Base-by-base conservation (phyloP, 2,888 invertebrate species). In the Argyresthia goedartella region DNA sequence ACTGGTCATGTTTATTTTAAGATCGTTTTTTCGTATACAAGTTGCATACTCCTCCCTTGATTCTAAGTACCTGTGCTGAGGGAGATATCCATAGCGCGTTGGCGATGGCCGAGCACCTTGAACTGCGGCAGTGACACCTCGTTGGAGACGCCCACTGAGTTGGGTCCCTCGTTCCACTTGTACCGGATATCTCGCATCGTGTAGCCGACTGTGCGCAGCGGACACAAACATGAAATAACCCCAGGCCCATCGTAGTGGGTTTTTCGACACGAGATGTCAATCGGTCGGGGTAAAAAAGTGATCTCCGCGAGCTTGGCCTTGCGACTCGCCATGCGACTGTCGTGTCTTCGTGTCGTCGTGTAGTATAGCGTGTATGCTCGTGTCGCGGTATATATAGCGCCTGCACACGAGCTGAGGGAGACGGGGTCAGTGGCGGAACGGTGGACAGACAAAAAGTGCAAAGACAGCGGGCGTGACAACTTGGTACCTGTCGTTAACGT, bases 131-230 rank as follows among this genome's bases (percentile, higher is more conserved):
- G 93, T 76, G 96, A 95, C 88, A 97, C 96, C 89, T 96, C 96
- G 88, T 93, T 94, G 89, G 95, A 95, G 79, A 97, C 95, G 87
- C 95, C 96, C 87, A 97, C 96, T 84, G 96, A 95, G 90, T 95
- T 93, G 79, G 94, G 93, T 73, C 95, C 96, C 88, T 96, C 95
- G 90, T 95, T 95, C 97, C 97, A 97, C 88, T 95, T 95, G 93
- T 97, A 97, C 80, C 95, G 93, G 91, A 96, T 97, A 92, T 97
- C 96, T 90, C 95, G 91, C 95, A 96, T 96, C 88, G 96, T 96
- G 93, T 97, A 97, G 91, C 96, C 97, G 94, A 96, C 97, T 97
- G 92, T 87, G 54, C 58, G 14, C 59, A 61, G 44, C 81, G 81
- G 80, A 84, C 72, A 82, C 77, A 81, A 76, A 78, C 74, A 81